Percentiles rank a stretch among this genome's conserved stretches.
phyloP scores from a whole-genome alignment of 2,113 vertebrate genomes.

The Takifugu bimaculatus region DNA sequence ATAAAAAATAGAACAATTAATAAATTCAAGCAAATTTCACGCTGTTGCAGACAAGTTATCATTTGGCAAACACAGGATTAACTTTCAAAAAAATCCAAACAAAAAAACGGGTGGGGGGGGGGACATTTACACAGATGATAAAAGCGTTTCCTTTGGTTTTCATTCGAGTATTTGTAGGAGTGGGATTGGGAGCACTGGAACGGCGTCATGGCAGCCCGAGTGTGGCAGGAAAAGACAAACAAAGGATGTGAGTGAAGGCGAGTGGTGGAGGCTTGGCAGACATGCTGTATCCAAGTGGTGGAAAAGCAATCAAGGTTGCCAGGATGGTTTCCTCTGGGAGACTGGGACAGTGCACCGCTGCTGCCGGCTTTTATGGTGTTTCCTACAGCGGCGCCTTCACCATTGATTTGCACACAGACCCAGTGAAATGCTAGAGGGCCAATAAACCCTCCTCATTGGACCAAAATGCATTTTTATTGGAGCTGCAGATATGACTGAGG shows the following conservation, averaged over 20 bases:
- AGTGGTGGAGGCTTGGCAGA: conserved; percentile 23
- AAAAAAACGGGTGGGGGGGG: too few species aligned
- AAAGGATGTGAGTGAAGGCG: conserved; percentile 18
- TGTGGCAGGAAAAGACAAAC: conserved; percentile 14
- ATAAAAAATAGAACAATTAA: too few species aligned
- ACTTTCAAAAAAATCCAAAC: too few species aligned
- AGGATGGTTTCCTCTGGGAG: conserved; percentile 8
- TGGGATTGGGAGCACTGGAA: background rate
- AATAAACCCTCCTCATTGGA: too few species aligned
- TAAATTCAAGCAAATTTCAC: too few species aligned
- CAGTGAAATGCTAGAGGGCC: too few species aligned
- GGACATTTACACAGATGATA: background rate
- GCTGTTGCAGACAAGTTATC: too few species aligned
- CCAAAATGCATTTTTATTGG: too few species aligned
- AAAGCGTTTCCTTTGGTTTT: background rate
- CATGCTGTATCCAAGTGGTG: conserved; percentile 18
- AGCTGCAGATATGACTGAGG: too few species aligned
- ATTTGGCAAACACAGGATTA: too few species aligned
- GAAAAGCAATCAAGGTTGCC: conserved; percentile 27
- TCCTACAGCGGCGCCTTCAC: conserved; percentile 1
- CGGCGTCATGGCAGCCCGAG: conserved; percentile 10
- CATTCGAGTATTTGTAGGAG: background rate
- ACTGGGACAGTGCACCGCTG: conserved; percentile 13
- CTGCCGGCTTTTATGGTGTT: conserved; percentile 4
- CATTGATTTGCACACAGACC: conserved; percentile 9